Conservation (phyloP, 2,113 vertebrate species). For the Pachycephala philippinensis region DNA sequence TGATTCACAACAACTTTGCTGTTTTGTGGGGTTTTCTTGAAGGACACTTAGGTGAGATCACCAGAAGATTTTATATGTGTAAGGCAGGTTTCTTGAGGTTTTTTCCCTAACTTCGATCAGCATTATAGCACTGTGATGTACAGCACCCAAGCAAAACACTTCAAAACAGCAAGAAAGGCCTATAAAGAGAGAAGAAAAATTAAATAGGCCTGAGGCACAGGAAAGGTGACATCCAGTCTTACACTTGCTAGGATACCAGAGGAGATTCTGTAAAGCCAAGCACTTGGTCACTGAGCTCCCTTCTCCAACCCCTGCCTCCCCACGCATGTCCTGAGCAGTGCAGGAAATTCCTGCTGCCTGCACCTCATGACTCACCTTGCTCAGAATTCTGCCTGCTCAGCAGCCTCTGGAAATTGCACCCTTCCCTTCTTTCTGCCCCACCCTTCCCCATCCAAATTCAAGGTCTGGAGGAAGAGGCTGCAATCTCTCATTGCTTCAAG, state of each 20-base stretch:
- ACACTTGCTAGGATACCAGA: not conserved
- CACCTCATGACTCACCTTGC: conserved; percentile 48
- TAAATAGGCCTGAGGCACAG: not conserved
- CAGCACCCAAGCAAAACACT: not conserved
- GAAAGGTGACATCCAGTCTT: not conserved
- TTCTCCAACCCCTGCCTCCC: not conserved
- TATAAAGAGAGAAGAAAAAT: not conserved
- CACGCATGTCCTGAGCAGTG: not conserved
- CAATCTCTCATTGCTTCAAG: not conserved
- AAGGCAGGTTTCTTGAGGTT: not conserved
- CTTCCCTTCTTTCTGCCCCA: conserved; percentile 2
- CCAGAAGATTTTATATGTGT: not conserved
- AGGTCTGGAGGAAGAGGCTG: not conserved
- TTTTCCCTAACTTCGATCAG: not conserved
- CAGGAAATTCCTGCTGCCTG: conserved; percentile 51
- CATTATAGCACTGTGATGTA: not conserved
- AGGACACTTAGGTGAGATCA: not conserved
- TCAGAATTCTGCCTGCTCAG: conserved; percentile 5
- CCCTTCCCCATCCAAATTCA: conserved; percentile 15
- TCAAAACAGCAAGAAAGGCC: not conserved
- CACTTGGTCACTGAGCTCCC: not conserved
- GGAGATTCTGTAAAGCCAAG: not conserved
- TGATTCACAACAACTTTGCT: not conserved
- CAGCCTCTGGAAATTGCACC: conserved; percentile 8
- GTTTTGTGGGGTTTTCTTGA: not conserved